Evolutionary conservation across 35 echinoderm and acorn worm genomes (phyloP).

Genomic region (Apostichopus californicus): DNA sequence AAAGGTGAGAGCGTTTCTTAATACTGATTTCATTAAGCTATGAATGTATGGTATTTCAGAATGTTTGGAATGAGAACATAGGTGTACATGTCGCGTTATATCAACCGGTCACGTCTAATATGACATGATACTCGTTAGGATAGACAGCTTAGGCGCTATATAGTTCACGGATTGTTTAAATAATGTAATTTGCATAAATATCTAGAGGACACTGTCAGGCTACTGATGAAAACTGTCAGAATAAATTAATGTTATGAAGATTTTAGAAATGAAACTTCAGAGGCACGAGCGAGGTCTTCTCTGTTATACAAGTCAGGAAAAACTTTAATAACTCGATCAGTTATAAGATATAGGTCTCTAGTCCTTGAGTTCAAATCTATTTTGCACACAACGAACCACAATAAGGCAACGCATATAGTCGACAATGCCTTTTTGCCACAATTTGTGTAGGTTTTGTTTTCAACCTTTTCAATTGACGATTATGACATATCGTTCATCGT

Average conservation of each 20-base stretch:
- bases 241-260: background rate
- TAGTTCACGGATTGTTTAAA: background rate
- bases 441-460: no score
- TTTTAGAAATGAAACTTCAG: background rate
- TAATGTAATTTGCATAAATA: background rate
- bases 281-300: background rate
- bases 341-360: background rate
- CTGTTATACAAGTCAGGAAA: background rate
- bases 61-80: slow-evolving; percentile 48
- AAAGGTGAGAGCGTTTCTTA: background rate
- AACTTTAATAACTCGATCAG: background rate
- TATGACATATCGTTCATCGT: no score
- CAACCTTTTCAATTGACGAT: no score
- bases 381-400: background rate
- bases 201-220: background rate
- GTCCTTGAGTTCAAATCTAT: background rate
- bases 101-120: background rate
- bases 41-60: slow-evolving; percentile 10
- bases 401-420: background rate
- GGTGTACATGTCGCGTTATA: slow-evolving; percentile 3
- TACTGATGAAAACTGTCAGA: background rate
- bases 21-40: slow-evolving; percentile 9
- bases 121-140: background rate
- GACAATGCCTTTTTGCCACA: no score
- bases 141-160: background rate